Conservation (phyloP, 2,797 vertebrate genomes). For the Rhabdophis nuchalis region DNA sequence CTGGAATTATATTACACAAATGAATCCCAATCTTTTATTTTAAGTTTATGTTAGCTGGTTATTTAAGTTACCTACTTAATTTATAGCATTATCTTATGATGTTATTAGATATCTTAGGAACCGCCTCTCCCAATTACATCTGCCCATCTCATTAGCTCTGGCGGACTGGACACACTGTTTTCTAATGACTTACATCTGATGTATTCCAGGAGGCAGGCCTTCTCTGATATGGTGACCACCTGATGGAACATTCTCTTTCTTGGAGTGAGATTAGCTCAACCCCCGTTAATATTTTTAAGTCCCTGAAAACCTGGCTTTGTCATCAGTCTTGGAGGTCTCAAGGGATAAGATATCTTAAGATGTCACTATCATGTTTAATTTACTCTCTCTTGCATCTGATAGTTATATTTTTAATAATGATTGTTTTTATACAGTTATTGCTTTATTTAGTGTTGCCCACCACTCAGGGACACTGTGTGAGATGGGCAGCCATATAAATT, state of each 20-base stretch:
- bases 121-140: not conserved
- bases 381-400: not conserved
- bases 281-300: not conserved
- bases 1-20: not conserved
- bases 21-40: not conserved
- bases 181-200: not conserved
- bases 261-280: not conserved
- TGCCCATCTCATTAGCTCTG: not conserved
- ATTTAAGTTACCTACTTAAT: not conserved
- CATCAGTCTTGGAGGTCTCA: not conserved
- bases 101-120: not conserved
- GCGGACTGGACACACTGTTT: not conserved
- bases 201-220: not conserved
- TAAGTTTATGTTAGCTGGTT: not conserved
- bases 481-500: not conserved
- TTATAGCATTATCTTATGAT: not conserved
- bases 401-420: not conserved
- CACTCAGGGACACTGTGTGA: not conserved
- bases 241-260: not conserved
- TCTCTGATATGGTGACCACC: not conserved
- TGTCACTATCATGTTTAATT: not conserved
- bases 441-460: not conserved
- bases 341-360: not conserved
- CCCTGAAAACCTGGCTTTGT: not conserved
- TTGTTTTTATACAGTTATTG: not conserved